A percentile compares a stretch with the other conserved stretches of the same genome.
Conservation (phyloP, 2,113 vertebrate species). For the Mionectes macconnelli region DNA sequence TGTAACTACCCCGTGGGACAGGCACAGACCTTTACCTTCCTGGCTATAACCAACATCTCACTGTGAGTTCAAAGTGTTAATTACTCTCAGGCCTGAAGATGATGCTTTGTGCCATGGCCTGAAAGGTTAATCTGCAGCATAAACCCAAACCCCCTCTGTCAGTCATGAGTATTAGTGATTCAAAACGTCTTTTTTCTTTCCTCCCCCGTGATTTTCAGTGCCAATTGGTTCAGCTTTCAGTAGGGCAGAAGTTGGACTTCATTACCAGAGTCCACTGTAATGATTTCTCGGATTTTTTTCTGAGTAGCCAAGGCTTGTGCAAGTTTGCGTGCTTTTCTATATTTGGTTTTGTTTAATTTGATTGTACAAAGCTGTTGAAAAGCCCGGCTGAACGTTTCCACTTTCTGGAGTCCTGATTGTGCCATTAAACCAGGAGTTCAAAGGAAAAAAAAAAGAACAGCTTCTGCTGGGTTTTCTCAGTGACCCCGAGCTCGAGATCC, state of each 20-base stretch:
- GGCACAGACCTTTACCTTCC: neutral
- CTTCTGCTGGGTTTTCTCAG: neutral
- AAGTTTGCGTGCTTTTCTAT: conserved; percentile 70
- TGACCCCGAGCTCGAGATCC: neutral
- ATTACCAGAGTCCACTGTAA: conserved; percentile 47
- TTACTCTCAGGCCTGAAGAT: neutral
- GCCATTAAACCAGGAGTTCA: neutral
- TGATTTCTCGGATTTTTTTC: conserved; percentile 51
- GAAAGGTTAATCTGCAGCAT: neutral
- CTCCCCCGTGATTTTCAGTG: neutral
- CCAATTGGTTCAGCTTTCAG: conserved; percentile 9
- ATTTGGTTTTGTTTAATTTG: conserved; percentile 73
- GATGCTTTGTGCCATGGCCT: neutral
- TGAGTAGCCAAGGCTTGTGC: conserved; percentile 40
- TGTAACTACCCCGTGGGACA: neutral
- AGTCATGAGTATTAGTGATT: neutral
- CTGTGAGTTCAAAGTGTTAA: neutral
- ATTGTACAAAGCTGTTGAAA: conserved; percentile 56
- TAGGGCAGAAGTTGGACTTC: conserved; percentile 40
- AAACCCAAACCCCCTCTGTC: neutral
- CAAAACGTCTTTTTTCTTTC: neutral
- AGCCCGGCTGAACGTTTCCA: conserved; percentile 1
- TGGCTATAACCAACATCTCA: neutral
- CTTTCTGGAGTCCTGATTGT: neutral
- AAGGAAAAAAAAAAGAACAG: neutral